Conservation (phyloP, 2,797 vertebrate species). For the Pyrocephalus nanus region DNA sequence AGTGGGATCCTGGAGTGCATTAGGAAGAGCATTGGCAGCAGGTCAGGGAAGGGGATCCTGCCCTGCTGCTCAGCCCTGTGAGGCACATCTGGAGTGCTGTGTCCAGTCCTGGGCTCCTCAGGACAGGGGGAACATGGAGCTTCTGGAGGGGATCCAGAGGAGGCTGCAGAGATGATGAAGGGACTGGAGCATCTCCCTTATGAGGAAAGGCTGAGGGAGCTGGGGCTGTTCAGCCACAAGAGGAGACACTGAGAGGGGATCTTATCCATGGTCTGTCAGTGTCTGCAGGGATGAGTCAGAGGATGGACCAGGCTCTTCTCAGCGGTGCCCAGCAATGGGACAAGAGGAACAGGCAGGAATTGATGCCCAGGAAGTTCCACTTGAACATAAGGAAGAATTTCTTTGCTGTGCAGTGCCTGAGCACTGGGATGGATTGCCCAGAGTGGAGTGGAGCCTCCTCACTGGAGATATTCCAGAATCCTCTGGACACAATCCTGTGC, state of each 20-base stretch:
- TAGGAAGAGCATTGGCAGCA: neutral
- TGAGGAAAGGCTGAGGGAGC: neutral
- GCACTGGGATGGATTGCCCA: neutral
- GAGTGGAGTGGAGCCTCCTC: neutral
- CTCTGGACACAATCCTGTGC: neutral
- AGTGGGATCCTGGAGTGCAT: neutral
- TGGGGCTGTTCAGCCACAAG: neutral
- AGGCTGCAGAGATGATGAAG: neutral
- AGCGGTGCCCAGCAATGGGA: rapidly evolving
- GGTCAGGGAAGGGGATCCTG: neutral
- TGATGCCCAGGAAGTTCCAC: neutral
- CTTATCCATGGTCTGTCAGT: neutral
- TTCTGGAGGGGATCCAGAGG: neutral
- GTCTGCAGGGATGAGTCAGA: neutral
- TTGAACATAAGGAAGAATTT: neutral
- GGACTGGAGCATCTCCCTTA: rapidly evolving
- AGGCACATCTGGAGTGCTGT: neutral
- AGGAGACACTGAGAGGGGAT: neutral
- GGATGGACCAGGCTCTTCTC: neutral
- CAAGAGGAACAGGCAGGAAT: neutral
- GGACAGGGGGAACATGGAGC: neutral
- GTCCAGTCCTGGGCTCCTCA: neutral
- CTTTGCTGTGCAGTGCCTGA: neutral
- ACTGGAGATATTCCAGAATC: neutral
- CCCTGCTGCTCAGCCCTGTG: neutral